Conservation (phyloP, 2,888 invertebrate species). For the Suillia variegata region DNA sequence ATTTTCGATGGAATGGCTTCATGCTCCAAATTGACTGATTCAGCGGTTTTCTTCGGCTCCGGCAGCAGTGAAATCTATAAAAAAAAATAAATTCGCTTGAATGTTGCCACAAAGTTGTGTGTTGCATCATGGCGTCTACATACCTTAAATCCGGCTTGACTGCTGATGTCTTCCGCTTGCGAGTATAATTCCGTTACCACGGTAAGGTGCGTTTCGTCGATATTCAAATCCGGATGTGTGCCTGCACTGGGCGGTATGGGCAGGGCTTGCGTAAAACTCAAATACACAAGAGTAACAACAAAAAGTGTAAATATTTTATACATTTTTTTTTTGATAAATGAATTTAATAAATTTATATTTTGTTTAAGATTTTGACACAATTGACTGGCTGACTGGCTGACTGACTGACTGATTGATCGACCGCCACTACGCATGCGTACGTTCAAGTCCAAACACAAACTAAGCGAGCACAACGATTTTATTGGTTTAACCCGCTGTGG, state of each 20-base stretch:
- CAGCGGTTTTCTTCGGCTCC: constrained; percentile 46
- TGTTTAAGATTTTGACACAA: background rate
- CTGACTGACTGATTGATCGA: too few relatives aligned
- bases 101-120: background rate
- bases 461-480: constrained; percentile 44
- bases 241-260: too few relatives aligned
- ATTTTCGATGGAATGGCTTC: constrained; percentile 56
- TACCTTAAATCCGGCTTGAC: constrained; percentile 44
- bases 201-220: constrained; percentile 16
- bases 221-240: constrained; percentile 36
- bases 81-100: background rate
- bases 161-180: constrained; percentile 30
- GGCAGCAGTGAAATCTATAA: constrained; percentile 45
- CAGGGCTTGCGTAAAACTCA: constrained; percentile 12
- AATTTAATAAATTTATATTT: background rate
- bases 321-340: constrained; percentile 1
- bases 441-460: constrained; percentile 38
- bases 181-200: constrained; percentile 24
- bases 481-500: constrained; percentile 36
- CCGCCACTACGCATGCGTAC: constrained; percentile 27
- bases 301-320: background rate
- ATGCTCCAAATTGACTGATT: constrained; percentile 56
- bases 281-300: background rate
- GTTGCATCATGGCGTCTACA: background rate
- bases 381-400: too few relatives aligned